Evolutionary conservation across 2,113 vertebrate genomes (phyloP), one percentile per base, ranked within the genome.

Genomic region (Ornithorhynchus anatinus): DNA sequence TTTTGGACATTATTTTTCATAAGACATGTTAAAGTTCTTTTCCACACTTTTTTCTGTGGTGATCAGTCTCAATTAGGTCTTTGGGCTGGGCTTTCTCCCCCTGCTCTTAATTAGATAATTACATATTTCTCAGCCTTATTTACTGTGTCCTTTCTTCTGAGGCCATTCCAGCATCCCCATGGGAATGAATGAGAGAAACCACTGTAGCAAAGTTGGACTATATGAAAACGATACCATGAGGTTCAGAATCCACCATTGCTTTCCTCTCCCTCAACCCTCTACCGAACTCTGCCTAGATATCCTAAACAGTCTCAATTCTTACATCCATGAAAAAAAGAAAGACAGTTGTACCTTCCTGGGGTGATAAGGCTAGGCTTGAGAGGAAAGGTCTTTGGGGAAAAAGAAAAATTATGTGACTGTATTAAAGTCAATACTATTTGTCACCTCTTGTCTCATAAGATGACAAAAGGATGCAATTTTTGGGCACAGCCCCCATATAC

Each of bases 391-490:
- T 92, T 95, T 92, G 59, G 89, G 85, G 65, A 87, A 90, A 90
- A 89, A 44, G 86, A 67, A 81, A 92, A 93, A 92, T 88, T 88
- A 84, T 92, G 85, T 80, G 86, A 92, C 86, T 90, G 48, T 87
- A 91, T 94, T 91, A 88, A 93, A 91, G 87, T 93, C 92, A 88
- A 92, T 88, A 90, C 89, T 92, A 91, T 94, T 95, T 94, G 94
- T 95, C 91, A 93, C 86, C 90, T 84, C 94, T 94, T 94, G 90
- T 93, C 89, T 89, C 77, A 36, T 1, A 6, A 72, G 81, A 80
- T 19, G 82, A 92, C 86, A 93, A 93, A 94, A 87, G 79, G 79
- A 68, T 88, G 88, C 89, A 92, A 93, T 93, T 92, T 92, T 93
- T 92, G 84, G 89, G 86, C 88, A 90, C 92, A 91, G 81, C 92